These are phyloP conservation scores for Podargus strigoides DNA, from an alignment of 2,797 vertebrate genomes.

Conservation along the genomic window DNA sequence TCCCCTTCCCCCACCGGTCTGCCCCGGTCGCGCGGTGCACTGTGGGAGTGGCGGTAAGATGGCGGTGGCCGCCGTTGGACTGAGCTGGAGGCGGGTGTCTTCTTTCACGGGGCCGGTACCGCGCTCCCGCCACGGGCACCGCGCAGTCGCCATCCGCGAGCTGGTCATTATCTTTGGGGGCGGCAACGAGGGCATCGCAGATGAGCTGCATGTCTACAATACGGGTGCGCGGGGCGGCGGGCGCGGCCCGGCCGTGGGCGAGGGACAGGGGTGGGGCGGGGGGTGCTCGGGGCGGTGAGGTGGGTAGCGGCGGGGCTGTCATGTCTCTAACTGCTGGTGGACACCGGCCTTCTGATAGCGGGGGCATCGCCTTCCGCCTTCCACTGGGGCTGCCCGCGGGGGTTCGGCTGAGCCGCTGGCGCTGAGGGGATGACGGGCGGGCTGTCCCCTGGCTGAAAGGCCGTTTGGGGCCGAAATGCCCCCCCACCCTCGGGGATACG, in stretches of 20 bases:
- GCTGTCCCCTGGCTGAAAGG: neutral
- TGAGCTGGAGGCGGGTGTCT: slow-evolving; percentile 86
- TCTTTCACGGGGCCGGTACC: slow-evolving; percentile 88
- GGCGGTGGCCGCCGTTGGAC: slow-evolving; percentile 70
- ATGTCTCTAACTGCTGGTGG: neutral
- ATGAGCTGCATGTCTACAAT: slow-evolving; percentile 95
- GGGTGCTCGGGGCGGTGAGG: neutral
- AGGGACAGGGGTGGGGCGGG: too few relatives aligned
- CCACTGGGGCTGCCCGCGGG: neutral
- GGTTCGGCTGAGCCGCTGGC: neutral
- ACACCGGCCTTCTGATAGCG: neutral
- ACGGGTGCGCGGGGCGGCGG: slow-evolving; percentile 77
- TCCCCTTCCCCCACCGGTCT: neutral
- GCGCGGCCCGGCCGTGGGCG: too few relatives aligned
- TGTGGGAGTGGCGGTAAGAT: slow-evolving; percentile 75
- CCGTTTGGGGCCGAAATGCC: neutral
- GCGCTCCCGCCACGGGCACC: slow-evolving; percentile 90
- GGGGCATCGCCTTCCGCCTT: neutral
- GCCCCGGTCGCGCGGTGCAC: slow-evolving; percentile 62
- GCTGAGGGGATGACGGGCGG: neutral
- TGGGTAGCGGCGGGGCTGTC: neutral
- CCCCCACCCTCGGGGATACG: too few relatives aligned
- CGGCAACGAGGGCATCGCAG: slow-evolving; percentile 95
- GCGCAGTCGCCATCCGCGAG: slow-evolving; percentile 91
- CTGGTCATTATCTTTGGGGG: slow-evolving; percentile 92